Evolutionary conservation across 2,797 vertebrate species (phyloP), one percentile per base, ranked within the genome.

Genomic region (Bufotes viridis): DNA sequence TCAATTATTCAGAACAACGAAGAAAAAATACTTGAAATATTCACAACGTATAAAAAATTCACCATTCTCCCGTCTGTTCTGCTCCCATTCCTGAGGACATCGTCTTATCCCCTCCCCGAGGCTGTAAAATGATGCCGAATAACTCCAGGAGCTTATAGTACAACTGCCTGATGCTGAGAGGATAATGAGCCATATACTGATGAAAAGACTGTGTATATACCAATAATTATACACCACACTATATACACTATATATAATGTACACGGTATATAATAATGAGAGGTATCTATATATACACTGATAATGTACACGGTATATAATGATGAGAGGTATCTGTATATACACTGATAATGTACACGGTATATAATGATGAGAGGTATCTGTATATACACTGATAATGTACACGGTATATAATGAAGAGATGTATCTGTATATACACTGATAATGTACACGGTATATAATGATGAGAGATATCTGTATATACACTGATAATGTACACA

Each of bases 31-130:
- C 58, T 88, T 88, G 58, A 88, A 88, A 88, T 85, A 88, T 88
- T 85, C 83, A 85, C 82, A 85, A 60, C 17, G 58, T 81, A 42
- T 85, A 85, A 85, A 88, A 88, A 85, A 88, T 88, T 88, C 83
- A 88, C 87, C 60, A 75, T 42, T 63, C 34, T 10, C 49, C 53
- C 80, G 29, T 81, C 65, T 88, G 78, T 81, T 81, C 49, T 75
- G 57, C 83, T 85, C 51, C 67, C 17, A 3, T 60, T 85, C 78
- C 26, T 60, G 61, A 49, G 81, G 42, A 83, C 81, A 83, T 63
- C 11, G 51, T 81, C 82, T 76, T 75, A 63, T 61, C 83, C 67
- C 4, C n/a, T 72, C 55, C 63, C 55, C 24, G 51, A 26, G 61
- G 61, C 85, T 79, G 60, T 69, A 86, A 24, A 86, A 49, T 79